phyloP scores from a whole-genome alignment of 2,113 vertebrate genomes.

The Larimichthys crocea region DNA sequence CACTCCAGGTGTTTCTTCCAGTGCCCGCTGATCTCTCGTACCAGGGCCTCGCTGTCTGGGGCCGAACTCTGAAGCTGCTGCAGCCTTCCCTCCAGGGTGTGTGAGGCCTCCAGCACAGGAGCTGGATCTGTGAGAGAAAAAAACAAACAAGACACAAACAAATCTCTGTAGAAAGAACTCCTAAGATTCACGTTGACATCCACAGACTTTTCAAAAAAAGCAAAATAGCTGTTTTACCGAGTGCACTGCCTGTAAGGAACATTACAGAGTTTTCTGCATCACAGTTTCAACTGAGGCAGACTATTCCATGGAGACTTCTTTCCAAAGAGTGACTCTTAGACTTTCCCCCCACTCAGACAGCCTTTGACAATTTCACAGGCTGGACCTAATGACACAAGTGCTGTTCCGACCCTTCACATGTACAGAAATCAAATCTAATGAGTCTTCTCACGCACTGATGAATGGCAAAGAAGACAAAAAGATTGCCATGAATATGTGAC shows the following conservation, averaged over 20 bases:
- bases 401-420: constrained; percentile 64
- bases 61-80: constrained; percentile 88
- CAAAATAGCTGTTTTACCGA: constrained; percentile 67
- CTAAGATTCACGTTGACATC: constrained; percentile 38
- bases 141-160: constrained; percentile 47
- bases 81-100: constrained; percentile 89
- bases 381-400: constrained; percentile 76
- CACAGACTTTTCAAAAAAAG: constrained; percentile 61
- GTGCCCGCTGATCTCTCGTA: constrained; percentile 85
- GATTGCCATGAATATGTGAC: constrained; percentile 67
- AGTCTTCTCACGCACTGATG: constrained; percentile 60
- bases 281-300: constrained; percentile 64
- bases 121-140: constrained; percentile 83
- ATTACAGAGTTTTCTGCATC: constrained; percentile 66
- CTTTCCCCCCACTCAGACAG: constrained; percentile 52
- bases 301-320: constrained; percentile 74
- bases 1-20: constrained; percentile 90
- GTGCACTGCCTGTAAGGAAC: constrained; percentile 63
- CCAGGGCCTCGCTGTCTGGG: constrained; percentile 80
- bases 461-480: constrained; percentile 60
- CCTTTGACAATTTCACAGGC: constrained; percentile 77
- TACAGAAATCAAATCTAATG: constrained; percentile 69
- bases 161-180: constrained; percentile 48
- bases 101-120: constrained; percentile 91
- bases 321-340: constrained; percentile 77